A percentile compares a stretch with the other conserved stretches of the same genome.
Evolutionary conservation across 2,113 vertebrate genomes (phyloP).

Genomic region (Ornithorhynchus anatinus): DNA sequence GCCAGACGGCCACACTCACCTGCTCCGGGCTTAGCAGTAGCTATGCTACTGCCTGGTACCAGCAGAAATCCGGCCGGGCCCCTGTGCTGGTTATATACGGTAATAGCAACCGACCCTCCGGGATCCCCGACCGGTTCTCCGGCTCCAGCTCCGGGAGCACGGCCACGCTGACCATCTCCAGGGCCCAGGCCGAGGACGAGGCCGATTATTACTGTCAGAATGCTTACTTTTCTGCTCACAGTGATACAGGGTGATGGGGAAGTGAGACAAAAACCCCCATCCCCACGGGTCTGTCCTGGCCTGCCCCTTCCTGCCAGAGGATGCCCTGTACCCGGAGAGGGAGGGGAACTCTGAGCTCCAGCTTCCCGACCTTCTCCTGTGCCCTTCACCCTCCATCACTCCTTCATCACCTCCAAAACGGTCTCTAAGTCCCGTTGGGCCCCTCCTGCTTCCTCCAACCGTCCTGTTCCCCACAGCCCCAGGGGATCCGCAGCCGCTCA

Average conservation of each 20-base stretch:
- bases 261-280: background rate
- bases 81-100: accelerated
- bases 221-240: too few relatives aligned
- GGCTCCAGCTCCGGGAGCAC: accelerated
- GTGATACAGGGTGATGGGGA: background rate
- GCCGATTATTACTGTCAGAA: conserved; percentile 1
- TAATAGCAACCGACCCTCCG: accelerated
- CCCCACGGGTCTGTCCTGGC: background rate
- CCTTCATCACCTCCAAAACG: too few relatives aligned
- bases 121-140: background rate
- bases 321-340: too few relatives aligned
- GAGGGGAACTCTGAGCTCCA: too few relatives aligned
- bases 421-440: too few relatives aligned
- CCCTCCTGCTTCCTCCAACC: too few relatives aligned
- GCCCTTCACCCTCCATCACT: too few relatives aligned
- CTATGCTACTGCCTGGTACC: accelerated
- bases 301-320: background rate
- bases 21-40: accelerated
- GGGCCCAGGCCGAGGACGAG: background rate
- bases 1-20: accelerated
- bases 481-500: too few relatives aligned
- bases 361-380: too few relatives aligned
- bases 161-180: accelerated
- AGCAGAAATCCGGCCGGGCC: background rate
- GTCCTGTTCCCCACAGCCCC: too few relatives aligned